Percentiles rank a stretch among this genome's conserved stretches.
Evolutionary conservation across 2,113 vertebrate genomes (phyloP).

Genomic region (Gadus chalcogrammus): DNA sequence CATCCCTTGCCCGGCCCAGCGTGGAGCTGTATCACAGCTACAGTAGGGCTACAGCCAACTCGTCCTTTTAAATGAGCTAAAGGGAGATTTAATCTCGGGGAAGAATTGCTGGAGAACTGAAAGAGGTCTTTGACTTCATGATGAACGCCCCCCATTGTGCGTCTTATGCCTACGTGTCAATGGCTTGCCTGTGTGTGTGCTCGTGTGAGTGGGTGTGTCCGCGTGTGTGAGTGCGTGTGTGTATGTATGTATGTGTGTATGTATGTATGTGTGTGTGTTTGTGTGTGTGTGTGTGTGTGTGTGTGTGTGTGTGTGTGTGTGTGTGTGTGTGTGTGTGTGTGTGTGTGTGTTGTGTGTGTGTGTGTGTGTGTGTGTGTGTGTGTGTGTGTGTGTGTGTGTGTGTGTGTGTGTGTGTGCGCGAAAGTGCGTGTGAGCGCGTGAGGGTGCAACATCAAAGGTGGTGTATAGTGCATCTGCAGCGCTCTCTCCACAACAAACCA

Average conservation of each 20-base stretch:
- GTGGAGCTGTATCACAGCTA: too few species aligned
- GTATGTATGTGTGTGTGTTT: constrained; percentile 21
- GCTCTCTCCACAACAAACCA: background rate
- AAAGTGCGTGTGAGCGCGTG: background rate
- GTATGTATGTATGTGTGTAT: constrained; percentile 26
- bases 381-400: constrained; percentile 25
- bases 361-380: constrained; percentile 30
- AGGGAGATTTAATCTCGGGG: too few species aligned
- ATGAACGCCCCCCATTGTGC: constrained; percentile 59
- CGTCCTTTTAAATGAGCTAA: too few species aligned
- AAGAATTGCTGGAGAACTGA: constrained; percentile 17
- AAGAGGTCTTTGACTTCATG: constrained; percentile 56
- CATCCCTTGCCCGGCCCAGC: too few species aligned
- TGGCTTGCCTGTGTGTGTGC: constrained; percentile 35
- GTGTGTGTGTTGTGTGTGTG: constrained; percentile 27
- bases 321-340: constrained; percentile 3
- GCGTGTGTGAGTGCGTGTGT: constrained; percentile 24
- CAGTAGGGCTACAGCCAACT: too few species aligned
- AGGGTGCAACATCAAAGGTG: too few species aligned
- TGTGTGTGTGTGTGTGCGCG: background rate
- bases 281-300: constrained; percentile 24
- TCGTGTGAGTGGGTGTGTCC: constrained; percentile 5
- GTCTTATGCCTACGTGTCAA: constrained; percentile 44
- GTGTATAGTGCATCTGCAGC: too few species aligned
- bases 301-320: constrained; percentile 26